phyloP scores from a whole-genome alignment of 1,140 invertebrate genomes.

The Procambarus virginalis region DNA sequence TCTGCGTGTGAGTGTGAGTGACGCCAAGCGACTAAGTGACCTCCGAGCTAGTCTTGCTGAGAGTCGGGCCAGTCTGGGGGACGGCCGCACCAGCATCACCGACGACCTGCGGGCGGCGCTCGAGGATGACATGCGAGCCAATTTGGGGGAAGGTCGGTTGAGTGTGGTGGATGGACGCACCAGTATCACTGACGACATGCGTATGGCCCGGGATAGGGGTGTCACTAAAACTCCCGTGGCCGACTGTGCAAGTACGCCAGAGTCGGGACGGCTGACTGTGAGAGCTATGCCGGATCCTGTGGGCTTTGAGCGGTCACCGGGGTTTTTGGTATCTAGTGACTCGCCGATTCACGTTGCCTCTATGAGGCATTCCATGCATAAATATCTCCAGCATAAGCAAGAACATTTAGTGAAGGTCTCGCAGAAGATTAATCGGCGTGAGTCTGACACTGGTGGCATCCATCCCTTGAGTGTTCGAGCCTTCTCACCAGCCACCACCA shows the following conservation, averaged over 20 bases:
- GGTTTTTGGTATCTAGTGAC: constrained; percentile 32
- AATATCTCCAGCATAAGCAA: constrained; percentile 70
- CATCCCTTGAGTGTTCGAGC: constrained; percentile 64
- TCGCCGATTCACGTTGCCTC: constrained; percentile 70
- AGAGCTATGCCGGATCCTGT: constrained; percentile 76
- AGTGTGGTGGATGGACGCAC: constrained; percentile 39
- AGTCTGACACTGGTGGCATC: constrained; percentile 63
- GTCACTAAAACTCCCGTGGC: constrained; percentile 45
- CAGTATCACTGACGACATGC: constrained; percentile 63
- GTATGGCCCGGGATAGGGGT: constrained; percentile 24
- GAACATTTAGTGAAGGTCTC: constrained; percentile 70
- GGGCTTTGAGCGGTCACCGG: constrained; percentile 69
- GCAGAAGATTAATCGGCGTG: constrained; percentile 70
- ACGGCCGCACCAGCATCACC: constrained; percentile 62
- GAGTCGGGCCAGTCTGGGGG: constrained; percentile 19
- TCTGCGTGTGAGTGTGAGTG: constrained; percentile 56
- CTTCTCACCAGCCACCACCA: constrained; percentile 62
- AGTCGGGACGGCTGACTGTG: constrained; percentile 75
- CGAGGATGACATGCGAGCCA: constrained; percentile 63
- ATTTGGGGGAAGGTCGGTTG: constrained; percentile 67
- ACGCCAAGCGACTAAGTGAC: constrained; percentile 48
- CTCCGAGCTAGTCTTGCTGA: constrained; percentile 44
- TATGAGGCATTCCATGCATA: constrained; percentile 74
- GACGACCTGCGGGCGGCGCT: constrained; percentile 54
- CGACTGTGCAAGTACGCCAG: constrained; percentile 49